Evolutionary conservation across 2,113 vertebrate species (phyloP).

Genomic region (Psilopogon haemacephalus): DNA sequence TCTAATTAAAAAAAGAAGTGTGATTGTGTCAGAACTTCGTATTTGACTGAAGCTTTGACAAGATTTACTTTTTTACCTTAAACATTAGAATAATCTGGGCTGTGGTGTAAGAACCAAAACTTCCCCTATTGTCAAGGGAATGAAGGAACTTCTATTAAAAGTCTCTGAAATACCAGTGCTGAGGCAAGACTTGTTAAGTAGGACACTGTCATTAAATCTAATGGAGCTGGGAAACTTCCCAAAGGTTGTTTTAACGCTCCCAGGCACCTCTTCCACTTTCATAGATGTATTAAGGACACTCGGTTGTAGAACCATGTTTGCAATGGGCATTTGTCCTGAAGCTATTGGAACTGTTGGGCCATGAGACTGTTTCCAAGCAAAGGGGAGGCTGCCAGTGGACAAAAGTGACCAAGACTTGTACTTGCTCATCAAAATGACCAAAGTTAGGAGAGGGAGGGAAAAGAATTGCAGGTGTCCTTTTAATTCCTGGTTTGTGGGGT

Average conservation of each 20-base stretch:
- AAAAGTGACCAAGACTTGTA: not conserved
- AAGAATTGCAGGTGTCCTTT: not conserved
- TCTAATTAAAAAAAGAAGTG: slow-evolving; percentile 15
- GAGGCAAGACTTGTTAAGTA: slow-evolving; percentile 43
- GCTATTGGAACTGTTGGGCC: not conserved
- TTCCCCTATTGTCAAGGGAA: slow-evolving; percentile 6
- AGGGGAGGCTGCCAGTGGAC: not conserved
- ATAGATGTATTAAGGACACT: not conserved
- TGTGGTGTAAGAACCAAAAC: not conserved
- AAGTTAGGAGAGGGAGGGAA: fast-evolving
- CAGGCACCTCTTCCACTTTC: not conserved
- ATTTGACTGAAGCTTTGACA: not conserved
- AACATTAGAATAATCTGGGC: slow-evolving; percentile 1
- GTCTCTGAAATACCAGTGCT: slow-evolving; percentile 23
- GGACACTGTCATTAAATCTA: slow-evolving; percentile 24
- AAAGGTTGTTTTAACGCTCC: slow-evolving; percentile 9
- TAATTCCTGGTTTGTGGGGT: not conserved
- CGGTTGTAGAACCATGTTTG: not conserved
- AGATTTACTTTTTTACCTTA: not conserved
- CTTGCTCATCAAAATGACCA: not conserved
- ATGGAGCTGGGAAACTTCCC: slow-evolving; percentile 38
- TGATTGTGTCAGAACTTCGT: not conserved
- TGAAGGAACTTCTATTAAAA: slow-evolving; percentile 40
- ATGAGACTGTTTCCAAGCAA: not conserved
- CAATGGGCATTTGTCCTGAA: not conserved